Evolutionary conservation across 2,797 vertebrate genomes (phyloP).

Genomic region (Alouatta caraya): DNA sequence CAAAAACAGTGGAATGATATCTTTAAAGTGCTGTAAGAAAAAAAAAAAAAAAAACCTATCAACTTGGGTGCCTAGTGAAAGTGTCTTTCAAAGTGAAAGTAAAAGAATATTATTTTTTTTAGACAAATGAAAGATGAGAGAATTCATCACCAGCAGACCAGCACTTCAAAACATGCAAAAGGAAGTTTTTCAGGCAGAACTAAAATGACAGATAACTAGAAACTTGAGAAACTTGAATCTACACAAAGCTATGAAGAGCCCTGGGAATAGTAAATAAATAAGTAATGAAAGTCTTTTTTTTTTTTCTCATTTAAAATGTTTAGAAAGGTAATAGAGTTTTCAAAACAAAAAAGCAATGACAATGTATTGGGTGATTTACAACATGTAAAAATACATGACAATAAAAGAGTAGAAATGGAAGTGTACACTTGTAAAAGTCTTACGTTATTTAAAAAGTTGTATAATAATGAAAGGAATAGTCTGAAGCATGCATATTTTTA

Average conservation of each 20-base stretch:
- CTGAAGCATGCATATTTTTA: not conserved
- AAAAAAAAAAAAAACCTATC: not conserved
- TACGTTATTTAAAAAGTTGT: not conserved
- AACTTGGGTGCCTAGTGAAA: not conserved
- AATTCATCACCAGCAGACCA: not conserved
- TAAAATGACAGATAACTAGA: not conserved
- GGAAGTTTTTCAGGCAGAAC: not conserved
- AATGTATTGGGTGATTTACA: not conserved
- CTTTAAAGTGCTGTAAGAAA: not conserved
- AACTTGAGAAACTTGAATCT: not conserved
- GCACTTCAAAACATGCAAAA: not conserved
- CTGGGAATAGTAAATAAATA: not conserved
- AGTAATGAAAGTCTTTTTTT: not conserved
- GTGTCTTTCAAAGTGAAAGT: not conserved
- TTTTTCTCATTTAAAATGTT: not conserved
- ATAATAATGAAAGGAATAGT: not conserved
- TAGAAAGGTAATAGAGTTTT: not conserved
- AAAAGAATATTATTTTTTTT: not conserved
- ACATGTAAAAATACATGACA: not conserved
- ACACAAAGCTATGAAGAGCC: not conserved
- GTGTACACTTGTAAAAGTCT: not conserved
- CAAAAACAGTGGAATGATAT: not conserved
- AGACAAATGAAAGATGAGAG: not conserved
- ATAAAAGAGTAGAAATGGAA: not conserved
- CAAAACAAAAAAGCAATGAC: not conserved